These are phyloP conservation scores for Microcebus jonahi DNA, from an alignment of 2,113 vertebrate species.

Conservation along the genomic window DNA sequence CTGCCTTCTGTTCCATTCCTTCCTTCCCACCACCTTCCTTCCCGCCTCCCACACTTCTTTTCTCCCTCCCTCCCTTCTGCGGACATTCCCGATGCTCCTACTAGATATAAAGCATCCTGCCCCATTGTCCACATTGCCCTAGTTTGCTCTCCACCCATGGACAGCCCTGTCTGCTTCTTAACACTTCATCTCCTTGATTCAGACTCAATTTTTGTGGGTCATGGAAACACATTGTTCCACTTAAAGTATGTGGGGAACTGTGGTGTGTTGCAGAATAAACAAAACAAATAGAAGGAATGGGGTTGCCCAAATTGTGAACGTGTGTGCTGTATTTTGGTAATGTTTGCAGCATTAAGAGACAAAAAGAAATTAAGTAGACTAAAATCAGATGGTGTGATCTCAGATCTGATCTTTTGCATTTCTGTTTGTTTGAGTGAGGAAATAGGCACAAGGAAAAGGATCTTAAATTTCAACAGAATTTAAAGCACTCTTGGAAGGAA, in stretches of 20 bases:
- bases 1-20: background rate
- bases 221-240: constrained; percentile 8
- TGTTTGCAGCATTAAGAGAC: constrained; percentile 33
- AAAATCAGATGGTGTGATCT: constrained; percentile 29
- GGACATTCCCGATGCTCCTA: background rate
- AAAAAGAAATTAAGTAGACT: constrained; percentile 45
- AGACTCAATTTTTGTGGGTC: constrained; percentile 18
- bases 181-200: constrained; percentile 35
- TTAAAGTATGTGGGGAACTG: constrained; percentile 7
- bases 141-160: background rate
- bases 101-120: background rate
- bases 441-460: background rate
- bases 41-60: background rate
- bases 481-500: constrained; percentile 28
- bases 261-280: constrained; percentile 32
- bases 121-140: background rate
- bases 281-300: constrained; percentile 41
- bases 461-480: constrained; percentile 49
- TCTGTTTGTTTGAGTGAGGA: constrained; percentile 23
- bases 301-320: background rate
- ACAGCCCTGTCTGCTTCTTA: background rate
- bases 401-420: constrained; percentile 38
- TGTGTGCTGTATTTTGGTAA: constrained; percentile 20
- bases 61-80: background rate
- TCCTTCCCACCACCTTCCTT: background rate